phyloP scores from a whole-genome alignment of 1,140 invertebrate genomes.

The Drosophila micromelanica region DNA sequence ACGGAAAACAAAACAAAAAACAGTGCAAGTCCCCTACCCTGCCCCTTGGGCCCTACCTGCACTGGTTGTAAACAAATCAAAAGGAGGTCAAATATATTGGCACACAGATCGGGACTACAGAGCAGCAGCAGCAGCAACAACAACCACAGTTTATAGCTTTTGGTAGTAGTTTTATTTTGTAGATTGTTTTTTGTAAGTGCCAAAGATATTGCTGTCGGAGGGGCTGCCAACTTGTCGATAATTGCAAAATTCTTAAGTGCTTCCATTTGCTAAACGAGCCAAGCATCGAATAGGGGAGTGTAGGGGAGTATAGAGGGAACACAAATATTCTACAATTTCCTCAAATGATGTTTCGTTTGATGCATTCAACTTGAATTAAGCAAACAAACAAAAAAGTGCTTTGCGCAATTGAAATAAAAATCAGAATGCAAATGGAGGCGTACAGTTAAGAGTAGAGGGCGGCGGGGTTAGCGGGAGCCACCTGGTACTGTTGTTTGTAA shows the following conservation, averaged over 20 bases:
- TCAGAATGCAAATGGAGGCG: neutral
- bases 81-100: constrained; percentile 68
- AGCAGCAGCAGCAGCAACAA: constrained; percentile 9
- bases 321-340: constrained; percentile 21
- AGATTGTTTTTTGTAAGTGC: constrained; percentile 10
- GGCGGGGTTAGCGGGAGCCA: neutral
- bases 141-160: constrained; percentile 13
- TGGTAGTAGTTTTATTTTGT: neutral
- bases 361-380: constrained; percentile 38
- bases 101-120: constrained; percentile 45
- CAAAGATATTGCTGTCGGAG: constrained; percentile 27
- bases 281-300: neutral
- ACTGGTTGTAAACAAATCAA: constrained; percentile 64
- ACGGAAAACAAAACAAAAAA: constrained; percentile 38
- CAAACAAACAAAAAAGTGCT: constrained; percentile 11
- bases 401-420: constrained; percentile 29
- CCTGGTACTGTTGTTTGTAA: constrained; percentile 11
- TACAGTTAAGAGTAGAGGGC: neutral
- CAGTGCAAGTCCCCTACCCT: neutral
- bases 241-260: constrained; percentile 54
- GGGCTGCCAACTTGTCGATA: constrained; percentile 41
- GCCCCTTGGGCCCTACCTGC: constrained; percentile 3
- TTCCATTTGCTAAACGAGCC: constrained; percentile 31
- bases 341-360: constrained; percentile 37
- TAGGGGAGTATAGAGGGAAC: neutral